phyloP scores from a whole-genome alignment of 2,888 invertebrate species.

The Cephus spinipes region DNA sequence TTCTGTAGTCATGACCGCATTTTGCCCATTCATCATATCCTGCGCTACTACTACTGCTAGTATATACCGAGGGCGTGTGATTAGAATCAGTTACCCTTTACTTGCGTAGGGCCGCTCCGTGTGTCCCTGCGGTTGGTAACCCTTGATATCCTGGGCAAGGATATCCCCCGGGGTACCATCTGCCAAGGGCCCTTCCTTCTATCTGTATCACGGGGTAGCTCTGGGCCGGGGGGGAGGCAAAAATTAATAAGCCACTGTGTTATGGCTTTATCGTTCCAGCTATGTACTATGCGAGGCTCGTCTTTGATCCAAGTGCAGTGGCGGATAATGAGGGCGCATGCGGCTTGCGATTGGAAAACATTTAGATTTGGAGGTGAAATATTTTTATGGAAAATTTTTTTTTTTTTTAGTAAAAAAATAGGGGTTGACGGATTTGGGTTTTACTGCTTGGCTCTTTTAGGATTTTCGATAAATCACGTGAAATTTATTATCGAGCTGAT shows the following conservation, averaged over 20 bases:
- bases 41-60: conserved; percentile 21
- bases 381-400: too few relatives aligned
- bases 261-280: conserved; percentile 17
- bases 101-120: conserved; percentile 44
- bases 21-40: conserved; percentile 62
- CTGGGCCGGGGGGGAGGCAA: conserved; percentile 20
- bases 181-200: conserved; percentile 57
- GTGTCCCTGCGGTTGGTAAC: conserved; percentile 50
- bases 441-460: too few relatives aligned
- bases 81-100: conserved; percentile 67
- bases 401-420: too few relatives aligned
- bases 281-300: too few relatives aligned
- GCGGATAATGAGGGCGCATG: too few relatives aligned
- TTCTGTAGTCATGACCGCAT: conserved; percentile 60
- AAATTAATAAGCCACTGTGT: conserved; percentile 48
- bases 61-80: conserved; percentile 58
- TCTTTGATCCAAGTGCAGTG: too few relatives aligned
- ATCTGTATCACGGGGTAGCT: conserved; percentile 23
- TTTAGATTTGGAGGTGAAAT: too few relatives aligned
- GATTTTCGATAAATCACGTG: too few relatives aligned
- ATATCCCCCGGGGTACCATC: conserved; percentile 65
- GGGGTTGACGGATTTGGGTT: too few relatives aligned
- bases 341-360: too few relatives aligned
- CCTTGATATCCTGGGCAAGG: conserved; percentile 61
- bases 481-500: too few relatives aligned